Conservation (phyloP, 2,797 vertebrate genomes). For the Mallotus villosus region DNA sequence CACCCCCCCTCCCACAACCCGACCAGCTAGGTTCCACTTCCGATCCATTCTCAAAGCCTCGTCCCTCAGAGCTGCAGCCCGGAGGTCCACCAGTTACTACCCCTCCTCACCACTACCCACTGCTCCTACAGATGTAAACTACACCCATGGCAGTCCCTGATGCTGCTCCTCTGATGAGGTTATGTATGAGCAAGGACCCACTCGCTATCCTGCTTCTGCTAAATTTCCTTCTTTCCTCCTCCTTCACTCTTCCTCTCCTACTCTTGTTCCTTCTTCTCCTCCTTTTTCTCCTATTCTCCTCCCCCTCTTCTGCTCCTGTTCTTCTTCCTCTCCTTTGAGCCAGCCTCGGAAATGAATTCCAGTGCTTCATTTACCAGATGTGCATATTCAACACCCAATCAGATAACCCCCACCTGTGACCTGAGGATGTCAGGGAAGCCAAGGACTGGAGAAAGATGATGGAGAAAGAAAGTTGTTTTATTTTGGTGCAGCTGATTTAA, state of each 20-base stretch:
- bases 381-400: slow-evolving; percentile 67
- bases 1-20: slow-evolving; percentile 63
- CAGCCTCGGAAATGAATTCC: slow-evolving; percentile 62
- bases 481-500: slow-evolving; percentile 50
- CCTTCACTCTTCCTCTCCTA: neutral
- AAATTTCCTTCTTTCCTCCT: slow-evolving; percentile 15
- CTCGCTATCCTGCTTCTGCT: slow-evolving; percentile 1
- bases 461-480: slow-evolving; percentile 40
- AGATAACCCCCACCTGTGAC: slow-evolving; percentile 72
- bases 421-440: slow-evolving; percentile 25
- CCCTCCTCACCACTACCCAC: neutral
- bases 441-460: too few species aligned
- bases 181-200: slow-evolving; percentile 31
- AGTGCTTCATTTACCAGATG: slow-evolving; percentile 56
- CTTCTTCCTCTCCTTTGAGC: slow-evolving; percentile 36
- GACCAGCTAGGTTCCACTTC: slow-evolving; percentile 53
- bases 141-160: slow-evolving; percentile 9
- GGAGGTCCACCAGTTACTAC: slow-evolving; percentile 25
- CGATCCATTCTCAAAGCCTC: slow-evolving; percentile 36
- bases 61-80: slow-evolving; percentile 24
- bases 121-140: slow-evolving; percentile 12
- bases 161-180: slow-evolving; percentile 13
- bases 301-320: too few species aligned
- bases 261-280: neutral
- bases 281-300: neutral